Conservation (phyloP, 2,797 vertebrate species). For the Lagothrix lagotricha region DNA sequence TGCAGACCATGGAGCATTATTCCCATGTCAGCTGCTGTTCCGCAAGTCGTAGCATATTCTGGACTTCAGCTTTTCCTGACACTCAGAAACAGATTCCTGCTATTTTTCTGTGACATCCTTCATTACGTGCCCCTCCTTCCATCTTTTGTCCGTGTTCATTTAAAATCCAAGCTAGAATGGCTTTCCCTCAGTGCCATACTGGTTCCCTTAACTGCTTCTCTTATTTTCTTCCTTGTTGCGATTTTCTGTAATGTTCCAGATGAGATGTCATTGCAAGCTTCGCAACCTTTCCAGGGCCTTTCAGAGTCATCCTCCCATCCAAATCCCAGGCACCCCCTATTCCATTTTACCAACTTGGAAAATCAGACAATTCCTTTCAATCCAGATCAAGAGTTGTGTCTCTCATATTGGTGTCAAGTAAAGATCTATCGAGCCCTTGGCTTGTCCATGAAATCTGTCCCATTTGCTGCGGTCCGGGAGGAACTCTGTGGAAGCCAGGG, state of each 20-base stretch:
- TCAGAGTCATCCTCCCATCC: background rate
- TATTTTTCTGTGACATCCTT: slow-evolving; percentile 50
- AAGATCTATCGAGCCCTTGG: background rate
- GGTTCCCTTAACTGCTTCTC: background rate
- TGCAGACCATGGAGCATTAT: slow-evolving; percentile 23
- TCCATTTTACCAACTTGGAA: background rate
- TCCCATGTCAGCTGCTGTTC: slow-evolving; percentile 58
- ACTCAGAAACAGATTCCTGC: slow-evolving; percentile 60
- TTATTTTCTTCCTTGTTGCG: background rate
- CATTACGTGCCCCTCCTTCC: background rate
- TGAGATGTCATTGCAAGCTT: background rate
- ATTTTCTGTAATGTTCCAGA: background rate
- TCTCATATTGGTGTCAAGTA: background rate
- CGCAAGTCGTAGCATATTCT: slow-evolving; percentile 49
- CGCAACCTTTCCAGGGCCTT: background rate
- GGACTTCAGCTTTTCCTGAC: slow-evolving; percentile 56
- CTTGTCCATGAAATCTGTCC: background rate
- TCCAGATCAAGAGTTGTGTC: background rate
- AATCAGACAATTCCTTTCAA: background rate
- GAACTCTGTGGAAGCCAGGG: background rate
- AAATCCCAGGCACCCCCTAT: background rate
- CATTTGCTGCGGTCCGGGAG: background rate
- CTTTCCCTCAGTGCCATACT: background rate
- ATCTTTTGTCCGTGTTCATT: slow-evolving; percentile 54
- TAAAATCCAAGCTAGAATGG: background rate